phyloP scores from a whole-genome alignment of 1,140 invertebrate species.

The Brachionus asplanchnoidis region DNA sequence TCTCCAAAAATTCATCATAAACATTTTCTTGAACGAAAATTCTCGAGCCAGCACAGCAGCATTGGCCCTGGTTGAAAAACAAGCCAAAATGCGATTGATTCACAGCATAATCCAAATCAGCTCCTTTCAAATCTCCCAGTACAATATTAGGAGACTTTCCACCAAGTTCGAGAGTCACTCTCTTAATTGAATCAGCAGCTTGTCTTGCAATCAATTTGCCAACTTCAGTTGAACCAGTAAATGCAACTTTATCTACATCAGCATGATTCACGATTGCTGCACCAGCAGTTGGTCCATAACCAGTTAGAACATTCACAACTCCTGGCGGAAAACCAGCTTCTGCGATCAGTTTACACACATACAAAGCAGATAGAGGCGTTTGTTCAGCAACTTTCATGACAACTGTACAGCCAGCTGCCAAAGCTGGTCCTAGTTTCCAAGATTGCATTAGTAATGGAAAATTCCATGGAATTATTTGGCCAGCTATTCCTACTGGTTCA shows the following conservation, averaged over 20 bases:
- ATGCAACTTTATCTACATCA: constrained; percentile 64
- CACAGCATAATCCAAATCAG: constrained; percentile 65
- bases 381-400: constrained; percentile 89
- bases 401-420: constrained; percentile 79
- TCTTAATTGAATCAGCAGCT: constrained; percentile 72
- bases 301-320: constrained; percentile 44
- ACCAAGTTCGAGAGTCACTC: constrained; percentile 77
- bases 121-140: constrained; percentile 65
- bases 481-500: constrained; percentile 93
- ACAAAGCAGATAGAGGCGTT: constrained; percentile 80
- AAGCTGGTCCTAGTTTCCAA: constrained; percentile 87
- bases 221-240: constrained; percentile 81
- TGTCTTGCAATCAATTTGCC: constrained; percentile 72
- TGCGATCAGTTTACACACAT: constrained; percentile 70
- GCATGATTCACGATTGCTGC: constrained; percentile 49
- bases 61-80: constrained; percentile 69
- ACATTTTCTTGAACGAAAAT: constrained; percentile 55
- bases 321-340: constrained; percentile 61
- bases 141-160: constrained; percentile 82
- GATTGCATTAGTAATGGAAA: constrained; percentile 90
- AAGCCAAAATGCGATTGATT: constrained; percentile 71
- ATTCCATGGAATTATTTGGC: constrained; percentile 76
- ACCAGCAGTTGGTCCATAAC: constrained; percentile 52
- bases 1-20: constrained; percentile 54
- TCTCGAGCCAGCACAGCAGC: constrained; percentile 51